Base-by-base conservation (phyloP, 1,140 invertebrate genomes). In the Pentalonia nigronervosa region DNA sequence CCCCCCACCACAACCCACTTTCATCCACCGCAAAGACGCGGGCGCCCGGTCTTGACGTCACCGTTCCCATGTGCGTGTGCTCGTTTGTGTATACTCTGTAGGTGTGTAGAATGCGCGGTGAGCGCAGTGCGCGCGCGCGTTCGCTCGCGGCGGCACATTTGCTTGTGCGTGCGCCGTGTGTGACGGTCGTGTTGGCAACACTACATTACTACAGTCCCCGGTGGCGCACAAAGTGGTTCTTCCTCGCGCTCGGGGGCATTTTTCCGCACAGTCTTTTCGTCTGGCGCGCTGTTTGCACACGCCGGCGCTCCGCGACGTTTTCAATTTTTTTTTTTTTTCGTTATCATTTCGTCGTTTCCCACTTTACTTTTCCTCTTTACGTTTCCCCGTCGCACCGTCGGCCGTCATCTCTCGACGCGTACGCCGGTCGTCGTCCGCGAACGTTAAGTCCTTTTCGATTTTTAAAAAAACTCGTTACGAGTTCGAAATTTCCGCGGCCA, bases 241-340 rank as follows among this genome's bases (percentile, higher is more conserved):
- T 93, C 91, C 81, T 86, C 91, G 91, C 91, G 91, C 76, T 93
- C 91, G 91, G 91, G 91, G 91, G 91, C 91, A 93, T 93, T 93
- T 93, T 93, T 56, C 91, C 81, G 91, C 91, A 93, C 91, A 93
- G 91, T 93, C 91, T 93, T 93, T 93, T 93, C 91, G 91, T 93
- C 91, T 84, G 91, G 91, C 91, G 91, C 91, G 91, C 91, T 93
- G 47, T 93, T 84, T 53, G 91, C 91, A 93, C 91, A 93, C 91
- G 91, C 91, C 91, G 91, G 76, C 91, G 91, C 81, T 93, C 91
- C 91, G 91, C 81, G 76, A 93, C 91, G 91, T 34, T 93, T 93
- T 93, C 90, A 48, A 30, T 91, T 91, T 91, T 47, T 91, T 67
- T 91, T 91, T 25, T 48, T 17, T 11, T 90, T 60, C n/a, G 45